These are phyloP conservation scores for Axinella damicornis DNA, from an alignment of 37 sponge, comb jelly and placozoan genomes.

Conservation along the genomic window DNA sequence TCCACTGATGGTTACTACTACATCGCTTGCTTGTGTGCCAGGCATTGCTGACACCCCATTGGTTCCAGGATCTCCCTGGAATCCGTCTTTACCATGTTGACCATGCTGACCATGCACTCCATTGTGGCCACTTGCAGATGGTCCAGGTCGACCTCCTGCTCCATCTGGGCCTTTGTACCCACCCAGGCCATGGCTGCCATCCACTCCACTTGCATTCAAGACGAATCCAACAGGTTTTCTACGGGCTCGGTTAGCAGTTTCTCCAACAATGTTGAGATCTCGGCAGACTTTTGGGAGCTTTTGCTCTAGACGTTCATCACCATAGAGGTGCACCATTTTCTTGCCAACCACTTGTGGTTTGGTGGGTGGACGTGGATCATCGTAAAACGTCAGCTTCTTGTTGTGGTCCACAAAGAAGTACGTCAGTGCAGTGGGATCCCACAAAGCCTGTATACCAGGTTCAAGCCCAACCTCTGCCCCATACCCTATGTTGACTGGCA, in stretches of 20 bases:
- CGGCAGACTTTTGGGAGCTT: constrained; percentile 1
- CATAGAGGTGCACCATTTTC: constrained; percentile 6
- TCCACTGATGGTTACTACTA: constrained; percentile 38
- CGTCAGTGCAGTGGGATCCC: constrained; percentile 58
- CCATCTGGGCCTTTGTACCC: constrained; percentile 41
- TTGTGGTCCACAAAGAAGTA: constrained; percentile 70
- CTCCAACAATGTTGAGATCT: background rate
- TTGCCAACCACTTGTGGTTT: background rate
- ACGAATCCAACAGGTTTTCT: constrained; percentile 29
- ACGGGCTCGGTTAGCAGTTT: constrained; percentile 33
- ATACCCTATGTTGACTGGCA: constrained; percentile 69
- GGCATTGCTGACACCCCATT: constrained; percentile 4
- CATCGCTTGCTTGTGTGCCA: constrained; percentile 72
- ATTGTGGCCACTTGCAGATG: too few species aligned
- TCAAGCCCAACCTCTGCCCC: constrained; percentile 65
- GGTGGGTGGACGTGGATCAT: constrained; percentile 68
- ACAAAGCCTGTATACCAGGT: constrained; percentile 57
- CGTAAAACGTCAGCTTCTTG: constrained; percentile 32
- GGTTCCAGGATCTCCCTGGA: constrained; percentile 17
- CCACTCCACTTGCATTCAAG: constrained; percentile 20
- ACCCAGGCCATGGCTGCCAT: constrained; percentile 32
- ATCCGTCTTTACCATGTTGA: too few species aligned
- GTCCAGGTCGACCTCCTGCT: constrained; percentile 41
- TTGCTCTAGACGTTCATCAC: background rate
- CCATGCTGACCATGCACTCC: too few species aligned